Evolutionary conservation across 2,888 invertebrate species (phyloP), one percentile per base, ranked within the genome.

Genomic region (Dryobota labecula): DNA sequence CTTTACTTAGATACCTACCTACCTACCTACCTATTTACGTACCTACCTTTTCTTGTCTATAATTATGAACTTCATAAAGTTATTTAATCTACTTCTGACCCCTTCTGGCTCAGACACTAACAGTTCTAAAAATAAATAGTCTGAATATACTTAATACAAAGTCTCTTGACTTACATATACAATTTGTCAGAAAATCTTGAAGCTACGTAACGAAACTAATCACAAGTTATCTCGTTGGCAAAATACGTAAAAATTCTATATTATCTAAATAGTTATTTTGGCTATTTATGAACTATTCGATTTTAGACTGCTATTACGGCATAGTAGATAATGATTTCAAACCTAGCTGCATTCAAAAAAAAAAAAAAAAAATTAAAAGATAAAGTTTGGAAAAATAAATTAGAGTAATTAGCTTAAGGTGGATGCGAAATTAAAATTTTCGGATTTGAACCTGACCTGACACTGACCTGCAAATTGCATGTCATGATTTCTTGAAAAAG

Each of bases 381-480:
- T 8, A 9, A 30, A 27, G 0, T 13, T 11, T 15, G 2, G 8
- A 47, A 56, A 57, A 47, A 33, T n/a, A 24, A 67, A 49, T 58
- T 18, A 45, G 20, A 18, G 7, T 38, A 73, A 38, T 66, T 63
- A 61, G 47, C 3, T 13, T 60, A 58, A 70, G 73, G 68, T 51
- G n/a, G n/a, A n/a, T n/a, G n/a, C n/a, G n/a, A n/a, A n/a, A n/a
- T n/a, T n/a, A n/a, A n/a, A n/a, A n/a, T n/a, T n/a, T n/a, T n/a
- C n/a, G n/a, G n/a, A n/a, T n/a, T n/a, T n/a, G n/a, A n/a, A n/a
- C n/a, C n/a, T n/a, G n/a, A n/a, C n/a, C n/a, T n/a, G n/a, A n/a
- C n/a, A n/a, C n/a, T n/a, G n/a, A n/a, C n/a, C n/a, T n/a, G n/a
- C n/a, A n/a, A n/a, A n/a, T n/a, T n/a, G n/a, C n/a, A n/a, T n/a